A percentile compares a stretch with the other conserved stretches of the same genome.
Conservation (phyloP, 2,113 vertebrate genomes). For the Archilochus colubris region DNA sequence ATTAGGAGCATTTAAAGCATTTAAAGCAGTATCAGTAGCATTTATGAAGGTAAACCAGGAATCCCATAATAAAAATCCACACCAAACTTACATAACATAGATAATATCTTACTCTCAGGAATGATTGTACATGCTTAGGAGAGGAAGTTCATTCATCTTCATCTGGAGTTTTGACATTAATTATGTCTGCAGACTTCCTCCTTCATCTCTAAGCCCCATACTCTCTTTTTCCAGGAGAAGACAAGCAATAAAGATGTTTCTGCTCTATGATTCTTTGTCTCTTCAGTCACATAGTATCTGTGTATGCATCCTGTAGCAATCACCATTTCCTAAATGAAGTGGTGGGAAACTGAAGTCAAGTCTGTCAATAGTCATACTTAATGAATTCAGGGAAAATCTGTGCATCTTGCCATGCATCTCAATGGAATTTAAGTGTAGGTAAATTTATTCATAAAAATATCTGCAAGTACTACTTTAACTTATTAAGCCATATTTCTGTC, state of each 20-base stretch:
- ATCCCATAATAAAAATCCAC: not conserved
- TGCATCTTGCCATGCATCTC: not conserved
- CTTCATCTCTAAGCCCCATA: not conserved
- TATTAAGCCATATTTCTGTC: not conserved
- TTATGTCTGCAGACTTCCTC: not conserved
- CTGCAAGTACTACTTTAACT: not conserved
- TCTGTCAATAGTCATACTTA: not conserved
- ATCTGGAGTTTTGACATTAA: slow-evolving; percentile 39
- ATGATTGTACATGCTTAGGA: not conserved
- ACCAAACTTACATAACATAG: not conserved
- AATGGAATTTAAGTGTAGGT: not conserved
- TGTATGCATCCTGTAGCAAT: not conserved
- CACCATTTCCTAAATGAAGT: not conserved
- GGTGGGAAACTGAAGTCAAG: not conserved
- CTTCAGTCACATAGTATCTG: not conserved
- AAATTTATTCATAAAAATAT: not conserved
- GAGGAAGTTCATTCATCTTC: slow-evolving; percentile 37
- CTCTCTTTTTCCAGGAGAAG: not conserved
- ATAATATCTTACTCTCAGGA: slow-evolving; percentile 17
- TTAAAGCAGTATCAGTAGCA: not conserved
- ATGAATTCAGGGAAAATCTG: not conserved
- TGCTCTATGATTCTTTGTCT: not conserved
- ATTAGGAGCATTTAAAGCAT: no score
- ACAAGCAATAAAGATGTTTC: not conserved
- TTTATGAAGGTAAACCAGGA: not conserved